These are phyloP conservation scores for Cosmorhoe ocellata DNA, from an alignment of 2,888 invertebrate species.

Conservation along the genomic window DNA sequence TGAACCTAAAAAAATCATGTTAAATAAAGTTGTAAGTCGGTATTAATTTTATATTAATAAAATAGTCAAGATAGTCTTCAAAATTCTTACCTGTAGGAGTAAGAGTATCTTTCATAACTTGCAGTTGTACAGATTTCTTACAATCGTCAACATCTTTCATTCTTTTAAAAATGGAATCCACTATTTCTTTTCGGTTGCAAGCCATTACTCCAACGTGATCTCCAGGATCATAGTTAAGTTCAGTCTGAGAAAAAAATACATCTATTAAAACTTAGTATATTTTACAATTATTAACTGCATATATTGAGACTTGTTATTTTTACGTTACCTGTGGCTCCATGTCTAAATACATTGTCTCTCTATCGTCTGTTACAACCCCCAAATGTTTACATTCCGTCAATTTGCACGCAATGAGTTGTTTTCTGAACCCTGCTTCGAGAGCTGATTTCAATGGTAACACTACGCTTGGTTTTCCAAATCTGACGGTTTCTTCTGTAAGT, in stretches of 20 bases:
- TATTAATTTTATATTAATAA: no score
- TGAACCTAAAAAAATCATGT: constrained; percentile 85
- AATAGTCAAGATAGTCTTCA: no score
- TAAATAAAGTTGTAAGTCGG: no score
- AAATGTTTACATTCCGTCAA: constrained; percentile 81
- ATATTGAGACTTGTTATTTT: not conserved
- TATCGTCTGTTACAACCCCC: constrained; percentile 80
- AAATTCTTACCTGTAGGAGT: constrained; percentile 89
- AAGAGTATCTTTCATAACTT: constrained; percentile 91
- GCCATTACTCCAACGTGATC: constrained; percentile 97
- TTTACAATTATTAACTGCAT: no score
- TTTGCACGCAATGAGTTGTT: constrained; percentile 75
- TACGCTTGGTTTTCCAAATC: constrained; percentile 82
- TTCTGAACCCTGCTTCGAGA: constrained; percentile 61
- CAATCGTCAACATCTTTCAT: constrained; percentile 86
- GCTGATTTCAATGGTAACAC: constrained; percentile 50
- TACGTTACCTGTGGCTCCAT: constrained; percentile 71
- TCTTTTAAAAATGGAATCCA: constrained; percentile 88
- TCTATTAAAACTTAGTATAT: no score
- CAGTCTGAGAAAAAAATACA: constrained; percentile 56
- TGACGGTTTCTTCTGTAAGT: constrained; percentile 88
- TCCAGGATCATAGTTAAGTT: constrained; percentile 91
- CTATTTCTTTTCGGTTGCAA: constrained; percentile 89
- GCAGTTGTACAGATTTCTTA: constrained; percentile 88
- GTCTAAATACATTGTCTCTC: constrained; percentile 83